phyloP scores from a whole-genome alignment of 37 sponge, comb jelly and placozoan species.

The Petrosia ficiformis region DNA sequence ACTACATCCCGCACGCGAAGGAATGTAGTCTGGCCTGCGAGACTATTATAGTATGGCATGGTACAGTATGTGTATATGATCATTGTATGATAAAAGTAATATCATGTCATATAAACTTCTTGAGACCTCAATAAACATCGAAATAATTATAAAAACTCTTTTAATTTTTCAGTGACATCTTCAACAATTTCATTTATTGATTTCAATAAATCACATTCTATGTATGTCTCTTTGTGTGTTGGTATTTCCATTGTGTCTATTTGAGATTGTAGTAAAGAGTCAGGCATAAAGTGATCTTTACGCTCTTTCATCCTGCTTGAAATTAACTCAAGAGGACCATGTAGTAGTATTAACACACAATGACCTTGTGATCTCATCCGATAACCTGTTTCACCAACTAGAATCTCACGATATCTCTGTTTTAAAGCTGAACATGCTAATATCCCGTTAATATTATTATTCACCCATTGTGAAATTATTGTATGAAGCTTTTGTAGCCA shows the following conservation, averaged over 20 bases:
- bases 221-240: slow-evolving; percentile 20
- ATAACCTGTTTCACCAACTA: not conserved
- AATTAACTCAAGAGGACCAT: slow-evolving; percentile 44
- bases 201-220: slow-evolving; percentile 16
- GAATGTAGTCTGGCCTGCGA: too few relatives aligned
- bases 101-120: too few relatives aligned
- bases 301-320: slow-evolving; percentile 21
- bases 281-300: slow-evolving; percentile 76
- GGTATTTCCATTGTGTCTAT: slow-evolving; percentile 59
- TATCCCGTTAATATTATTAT: slow-evolving; percentile 27
- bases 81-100: too few relatives aligned
- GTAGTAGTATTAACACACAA: slow-evolving; percentile 44
- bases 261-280: slow-evolving; percentile 57
- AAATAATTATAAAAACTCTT: not conserved
- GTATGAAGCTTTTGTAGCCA: slow-evolving; percentile 56
- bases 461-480: slow-evolving; percentile 1
- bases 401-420: slow-evolving; percentile 44
- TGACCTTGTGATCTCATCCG: not conserved
- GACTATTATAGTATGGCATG: too few relatives aligned
- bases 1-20: too few relatives aligned
- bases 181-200: slow-evolving; percentile 14
- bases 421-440: slow-evolving; percentile 79
- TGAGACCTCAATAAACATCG: too few relatives aligned
- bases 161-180: not conserved
- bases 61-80: too few relatives aligned